Conservation (phyloP, 2,888 invertebrate species). For the Lochmaea capreae region DNA sequence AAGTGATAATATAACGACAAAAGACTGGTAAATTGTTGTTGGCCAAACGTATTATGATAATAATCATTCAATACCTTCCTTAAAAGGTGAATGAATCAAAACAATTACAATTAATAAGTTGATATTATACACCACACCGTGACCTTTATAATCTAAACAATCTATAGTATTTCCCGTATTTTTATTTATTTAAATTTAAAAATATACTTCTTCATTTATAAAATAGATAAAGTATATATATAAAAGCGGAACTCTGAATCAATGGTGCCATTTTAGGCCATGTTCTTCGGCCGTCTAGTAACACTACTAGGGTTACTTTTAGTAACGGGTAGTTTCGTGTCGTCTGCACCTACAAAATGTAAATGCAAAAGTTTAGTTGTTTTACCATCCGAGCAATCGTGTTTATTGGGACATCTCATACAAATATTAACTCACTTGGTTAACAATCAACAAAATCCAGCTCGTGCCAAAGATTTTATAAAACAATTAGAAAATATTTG, state of each 20-base stretch:
- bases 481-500: constrained; percentile 23
- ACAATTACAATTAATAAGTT: neutral
- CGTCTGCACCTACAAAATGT: constrained; percentile 43
- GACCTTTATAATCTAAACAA: constrained; percentile 6
- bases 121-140: constrained; percentile 4
- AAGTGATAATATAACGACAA: no score
- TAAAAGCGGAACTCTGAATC: constrained; percentile 8
- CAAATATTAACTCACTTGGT: constrained; percentile 54
- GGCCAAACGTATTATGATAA: no score
- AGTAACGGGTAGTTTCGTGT: constrained; percentile 9
- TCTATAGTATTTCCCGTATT: constrained; percentile 6
- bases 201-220: neutral
- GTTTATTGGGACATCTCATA: constrained; percentile 54
- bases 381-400: constrained; percentile 52
- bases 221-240: constrained; percentile 13
- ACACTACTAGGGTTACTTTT: constrained; percentile 31
- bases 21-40: no score
- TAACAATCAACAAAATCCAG: constrained; percentile 45
- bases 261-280: constrained; percentile 17
- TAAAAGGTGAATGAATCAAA: constrained; percentile 16
- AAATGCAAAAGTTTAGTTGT: constrained; percentile 43
- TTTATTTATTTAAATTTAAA: neutral
- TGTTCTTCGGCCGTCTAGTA: constrained; percentile 30
- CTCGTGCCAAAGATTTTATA: constrained; percentile 36
- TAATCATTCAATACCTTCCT: neutral